These are phyloP conservation scores for Heterochromis multidens DNA, from an alignment of 2,113 vertebrate genomes.

Conservation along the genomic window DNA sequence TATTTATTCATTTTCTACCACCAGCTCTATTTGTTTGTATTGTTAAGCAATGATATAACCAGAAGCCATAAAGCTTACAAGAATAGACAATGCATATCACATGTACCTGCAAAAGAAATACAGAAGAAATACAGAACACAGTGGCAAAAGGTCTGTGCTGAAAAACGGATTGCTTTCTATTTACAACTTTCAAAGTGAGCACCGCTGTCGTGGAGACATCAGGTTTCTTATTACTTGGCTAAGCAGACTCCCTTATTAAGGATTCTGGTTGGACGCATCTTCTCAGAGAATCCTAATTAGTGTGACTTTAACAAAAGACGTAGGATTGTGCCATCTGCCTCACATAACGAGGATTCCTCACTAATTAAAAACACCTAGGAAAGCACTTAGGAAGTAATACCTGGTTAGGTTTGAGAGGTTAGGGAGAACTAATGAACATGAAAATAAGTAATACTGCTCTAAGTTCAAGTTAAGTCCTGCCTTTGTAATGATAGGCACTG, in stretches of 20 bases:
- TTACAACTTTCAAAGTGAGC: slow-evolving; percentile 77
- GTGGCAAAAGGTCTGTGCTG: slow-evolving; percentile 30
- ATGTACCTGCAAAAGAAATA: slow-evolving; percentile 27
- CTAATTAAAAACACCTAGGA: slow-evolving; percentile 88
- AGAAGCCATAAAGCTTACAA: neutral
- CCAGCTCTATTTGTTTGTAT: neutral
- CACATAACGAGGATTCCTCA: slow-evolving; percentile 80
- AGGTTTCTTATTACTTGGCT: slow-evolving; percentile 78
- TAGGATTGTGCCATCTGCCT: slow-evolving; percentile 86
- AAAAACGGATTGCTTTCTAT: slow-evolving; percentile 57
- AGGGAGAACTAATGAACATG: slow-evolving; percentile 65
- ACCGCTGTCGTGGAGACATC: slow-evolving; percentile 71
- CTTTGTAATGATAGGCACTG: slow-evolving; percentile 1
- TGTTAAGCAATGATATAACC: neutral
- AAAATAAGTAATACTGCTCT: slow-evolving; percentile 39
- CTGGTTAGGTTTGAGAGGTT: slow-evolving; percentile 65
- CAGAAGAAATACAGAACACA: neutral
- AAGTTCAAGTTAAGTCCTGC: slow-evolving; percentile 3
- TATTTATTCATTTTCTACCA: neutral
- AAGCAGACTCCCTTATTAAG: slow-evolving; percentile 81
- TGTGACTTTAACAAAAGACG: slow-evolving; percentile 84
- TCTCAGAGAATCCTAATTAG: slow-evolving; percentile 89
- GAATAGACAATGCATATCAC: slow-evolving; percentile 19
- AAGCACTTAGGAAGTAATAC: slow-evolving; percentile 80
- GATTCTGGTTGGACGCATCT: slow-evolving; percentile 78